A percentile compares a stretch with the other conserved stretches of the same genome.
These are phyloP conservation scores for Napeogenes inachia DNA, from an alignment of 2,888 invertebrate species.

Conservation along the genomic window DNA sequence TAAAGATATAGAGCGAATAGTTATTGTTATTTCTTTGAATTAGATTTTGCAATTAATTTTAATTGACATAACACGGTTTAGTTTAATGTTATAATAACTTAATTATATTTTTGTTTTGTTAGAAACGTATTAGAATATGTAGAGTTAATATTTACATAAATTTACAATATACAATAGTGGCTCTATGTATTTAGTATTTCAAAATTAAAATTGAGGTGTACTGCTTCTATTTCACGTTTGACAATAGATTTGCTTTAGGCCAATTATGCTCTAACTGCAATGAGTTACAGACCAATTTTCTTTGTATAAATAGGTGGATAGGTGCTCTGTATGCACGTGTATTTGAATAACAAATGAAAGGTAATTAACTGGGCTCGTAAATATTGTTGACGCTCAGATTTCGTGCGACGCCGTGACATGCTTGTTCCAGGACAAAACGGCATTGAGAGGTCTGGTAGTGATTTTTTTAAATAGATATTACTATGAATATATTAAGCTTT, in stretches of 20 bases:
- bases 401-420: conserved; percentile 34
- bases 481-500: background rate
- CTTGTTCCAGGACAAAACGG: conserved; percentile 27
- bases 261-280: background rate
- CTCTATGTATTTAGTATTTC: background rate
- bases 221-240: background rate
- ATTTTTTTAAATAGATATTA: background rate
- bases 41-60: too few species aligned
- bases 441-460: conserved; percentile 26
- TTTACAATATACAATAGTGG: background rate
- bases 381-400: conserved; percentile 40
- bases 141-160: background rate
- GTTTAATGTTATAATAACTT: too few species aligned
- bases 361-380: conserved; percentile 42
- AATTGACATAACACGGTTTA: too few species aligned
- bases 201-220: conserved; percentile 2
- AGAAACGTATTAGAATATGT: background rate
- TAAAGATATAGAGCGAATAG: too few species aligned
- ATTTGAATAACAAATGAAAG: conserved; percentile 43
- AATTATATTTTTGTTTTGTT: background rate
- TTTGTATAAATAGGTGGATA: conserved; percentile 4
- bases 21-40: too few species aligned
- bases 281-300: background rate
- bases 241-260: background rate
- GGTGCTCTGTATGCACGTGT: conserved; percentile 17